Evolutionary conservation across 1,140 invertebrate species (phyloP), one percentile per base, ranked within the genome.

Genomic region (Drosophila bifasciata): DNA sequence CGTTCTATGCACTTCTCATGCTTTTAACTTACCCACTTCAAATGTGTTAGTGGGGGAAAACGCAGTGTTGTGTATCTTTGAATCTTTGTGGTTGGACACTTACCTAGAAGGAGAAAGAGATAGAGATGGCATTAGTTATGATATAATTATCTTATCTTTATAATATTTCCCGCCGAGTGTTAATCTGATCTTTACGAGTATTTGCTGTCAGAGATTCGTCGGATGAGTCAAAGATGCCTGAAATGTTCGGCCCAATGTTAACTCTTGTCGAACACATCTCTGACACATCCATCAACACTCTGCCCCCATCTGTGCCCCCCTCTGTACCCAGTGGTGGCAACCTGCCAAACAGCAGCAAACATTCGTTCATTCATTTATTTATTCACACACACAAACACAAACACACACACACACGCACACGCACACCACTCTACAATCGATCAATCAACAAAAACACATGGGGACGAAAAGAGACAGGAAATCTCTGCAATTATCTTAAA

Each of bases 261-360:
- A 73, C 45, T 73, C 70, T 62, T 73, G 70, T 73, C 44, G 19
- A 46, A 64, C 70, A 73, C 69, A 64, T 73, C 44, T 73, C 73
- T 74, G 70, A 74, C 70, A 74, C 70, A 74, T 74, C 60, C 68
- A 73, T 73, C 70, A 73, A 63, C 70, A 73, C 57, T 23, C 21
- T 13, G 19, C 39, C 44, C 46, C 41, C 40, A 28, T 13, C 39
- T 9, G 23, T 32, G 16, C 52, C 48, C 32, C 36, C 7, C 15
- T 16, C 8, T 17, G 7, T 17, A 16, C n/a, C 5, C 16, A 16
- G 1, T 15, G 25, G 15, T 51, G 49, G 49, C 49, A 17, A 15
- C 8, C 13, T 5, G 49, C 49, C 49, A 51, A 19, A 16, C 25
- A 16, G 45, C 45, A 45, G 43, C 45, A 32, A 64, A 28, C 32